A percentile compares a stretch with the other conserved stretches of the same genome.
Evolutionary conservation across 2,797 vertebrate species (phyloP).

Genomic region (Rhodeus uyekii): DNA sequence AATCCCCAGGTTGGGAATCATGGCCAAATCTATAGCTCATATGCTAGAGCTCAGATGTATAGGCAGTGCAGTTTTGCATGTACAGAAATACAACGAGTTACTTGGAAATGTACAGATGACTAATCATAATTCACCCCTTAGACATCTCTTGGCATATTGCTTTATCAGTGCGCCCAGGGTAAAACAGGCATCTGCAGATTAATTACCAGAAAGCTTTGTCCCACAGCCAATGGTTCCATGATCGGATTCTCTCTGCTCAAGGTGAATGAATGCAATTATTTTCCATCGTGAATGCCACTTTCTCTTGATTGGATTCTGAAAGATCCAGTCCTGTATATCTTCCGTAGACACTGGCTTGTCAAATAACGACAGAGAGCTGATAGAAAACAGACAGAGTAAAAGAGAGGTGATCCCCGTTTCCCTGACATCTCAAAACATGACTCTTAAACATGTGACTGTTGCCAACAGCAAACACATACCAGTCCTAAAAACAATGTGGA

Average conservation of each 20-base stretch:
- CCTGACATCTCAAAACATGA: conserved; percentile 31
- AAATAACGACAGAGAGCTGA: conserved; percentile 41
- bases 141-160: not conserved
- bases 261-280: conserved; percentile 2
- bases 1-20: not conserved
- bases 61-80: not conserved
- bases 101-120: conserved; percentile 11
- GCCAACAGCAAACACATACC: not conserved
- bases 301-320: conserved; percentile 18
- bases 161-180: not conserved
- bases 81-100: not conserved
- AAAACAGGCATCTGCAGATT: not conserved
- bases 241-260: not conserved
- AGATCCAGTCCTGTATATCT: conserved; percentile 38
- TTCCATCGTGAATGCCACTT: not conserved
- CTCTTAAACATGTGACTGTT: conserved; percentile 7
- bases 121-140: not conserved
- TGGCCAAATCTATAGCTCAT: not conserved
- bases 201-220: not conserved
- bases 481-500: conserved; percentile 29
- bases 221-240: not conserved
- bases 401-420: conserved; percentile 41
- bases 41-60: not conserved
- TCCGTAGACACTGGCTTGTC: conserved; percentile 29
- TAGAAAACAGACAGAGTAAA: conserved; percentile 1